Base-by-base conservation (phyloP, 64 coral and sea anemone species). In the Stylophora pistillata region DNA sequence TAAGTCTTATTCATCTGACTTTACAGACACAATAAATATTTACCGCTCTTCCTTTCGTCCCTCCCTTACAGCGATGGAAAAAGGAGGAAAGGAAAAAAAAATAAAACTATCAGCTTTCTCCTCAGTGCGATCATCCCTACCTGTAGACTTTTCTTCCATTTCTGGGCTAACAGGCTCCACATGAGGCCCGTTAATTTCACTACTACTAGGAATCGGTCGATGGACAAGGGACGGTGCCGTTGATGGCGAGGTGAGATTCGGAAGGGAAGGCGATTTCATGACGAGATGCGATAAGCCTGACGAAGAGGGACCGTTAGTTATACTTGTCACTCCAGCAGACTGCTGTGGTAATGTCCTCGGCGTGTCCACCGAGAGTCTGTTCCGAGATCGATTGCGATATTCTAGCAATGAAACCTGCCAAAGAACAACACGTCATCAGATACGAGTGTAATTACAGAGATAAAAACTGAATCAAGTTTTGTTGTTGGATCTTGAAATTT, bases 161-260 rank as follows among this genome's bases (percentile, higher is more conserved):
- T 96, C 94, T 58, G 94, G 94, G 41, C 94, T 96, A n/a, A 96
- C 91, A 30, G 94, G 94, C 74, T 96, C 94, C 78, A 96, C 75
- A 20, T 77, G 74, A 5, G 94, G 94, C 6, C 94, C 94, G 83
- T 93, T 90, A 4, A 85, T 61, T 13, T 84, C 86, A 1, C 64
- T 59, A 68, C 66, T 70, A 27, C 76, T 82, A 18, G 58, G 13
- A 5, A 81, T 77, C 53, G 85, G 80, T 64, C 61, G 73, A 82
- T 74, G 65, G 30, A 73, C 52, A 33, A 73, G 15, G 4, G 18
- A 53, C 5, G 88, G 30, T 12, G 63, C 64, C 10, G 71, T 78
- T 20, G 78, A 52, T 0, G 88, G 25, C 28, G 72, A 14, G 15
- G 58, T 71, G 58, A 89, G 82, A 76, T 94, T 89, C 25, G 92